Conservation (phyloP, 2,797 vertebrate genomes). For the Mormyrus hasselquistii region DNA sequence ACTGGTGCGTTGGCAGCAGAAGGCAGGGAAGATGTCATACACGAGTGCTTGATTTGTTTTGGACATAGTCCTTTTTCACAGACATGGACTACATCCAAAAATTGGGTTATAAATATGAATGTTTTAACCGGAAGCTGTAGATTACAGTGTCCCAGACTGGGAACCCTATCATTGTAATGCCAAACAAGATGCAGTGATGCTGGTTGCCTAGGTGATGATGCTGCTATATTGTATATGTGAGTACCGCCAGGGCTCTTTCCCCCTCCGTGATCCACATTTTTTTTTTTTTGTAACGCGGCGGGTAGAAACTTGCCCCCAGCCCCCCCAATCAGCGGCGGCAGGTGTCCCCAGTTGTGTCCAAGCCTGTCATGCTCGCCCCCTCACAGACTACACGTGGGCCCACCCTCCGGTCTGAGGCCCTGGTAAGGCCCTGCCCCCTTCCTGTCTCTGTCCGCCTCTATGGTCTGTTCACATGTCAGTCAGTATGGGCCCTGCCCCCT, state of each 20-base stretch:
- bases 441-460: not conserved
- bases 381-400: slow-evolving; percentile 71
- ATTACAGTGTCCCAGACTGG: not conserved
- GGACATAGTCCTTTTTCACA: not conserved
- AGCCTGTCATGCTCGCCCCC: slow-evolving; percentile 90
- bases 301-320: slow-evolving; percentile 86
- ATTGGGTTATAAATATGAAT: not conserved
- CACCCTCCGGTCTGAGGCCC: slow-evolving; percentile 73
- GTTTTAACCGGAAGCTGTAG: not conserved
- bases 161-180: not conserved
- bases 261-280: not conserved
- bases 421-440: slow-evolving; percentile 68
- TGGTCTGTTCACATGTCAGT: not conserved
- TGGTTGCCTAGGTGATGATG: not conserved
- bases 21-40: not conserved
- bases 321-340: slow-evolving; percentile 81
- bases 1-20: slow-evolving; percentile 62
- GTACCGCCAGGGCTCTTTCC: not conserved
- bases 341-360: slow-evolving; percentile 78
- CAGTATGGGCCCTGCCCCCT: not conserved
- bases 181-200: not conserved
- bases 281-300: slow-evolving; percentile 31
- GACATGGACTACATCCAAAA: not conserved
- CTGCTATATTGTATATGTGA: not conserved
- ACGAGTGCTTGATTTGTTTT: not conserved